Evolutionary conservation across 2,797 vertebrate species (phyloP).

Genomic region (Enteromius treurensis): DNA sequence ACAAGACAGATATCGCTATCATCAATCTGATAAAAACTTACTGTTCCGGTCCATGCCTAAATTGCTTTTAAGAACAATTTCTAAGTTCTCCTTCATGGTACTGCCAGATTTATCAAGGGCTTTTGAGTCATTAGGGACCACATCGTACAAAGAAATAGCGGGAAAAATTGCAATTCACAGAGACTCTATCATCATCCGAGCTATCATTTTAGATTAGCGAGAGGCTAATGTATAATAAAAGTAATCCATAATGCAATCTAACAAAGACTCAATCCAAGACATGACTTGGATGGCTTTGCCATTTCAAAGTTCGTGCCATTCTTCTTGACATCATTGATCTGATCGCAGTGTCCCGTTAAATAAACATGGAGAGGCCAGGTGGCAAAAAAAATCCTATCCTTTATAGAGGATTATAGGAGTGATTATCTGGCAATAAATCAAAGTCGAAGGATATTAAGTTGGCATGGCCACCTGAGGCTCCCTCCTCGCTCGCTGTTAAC

Average conservation of each 20-base stretch:
- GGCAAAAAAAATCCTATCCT: constrained; percentile 59
- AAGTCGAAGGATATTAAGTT: constrained; percentile 54
- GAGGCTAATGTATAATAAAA: constrained; percentile 28
- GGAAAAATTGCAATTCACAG: constrained; percentile 8
- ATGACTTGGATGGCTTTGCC: background rate
- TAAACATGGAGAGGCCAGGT: constrained; percentile 56
- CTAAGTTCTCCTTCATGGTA: constrained; percentile 12
- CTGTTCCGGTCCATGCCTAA: constrained; percentile 2
- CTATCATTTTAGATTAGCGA: constrained; percentile 22
- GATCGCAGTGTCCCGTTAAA: constrained; percentile 48
- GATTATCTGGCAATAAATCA: constrained; percentile 65
- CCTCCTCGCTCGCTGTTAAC: constrained; percentile 27
- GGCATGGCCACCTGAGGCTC: constrained; percentile 57
- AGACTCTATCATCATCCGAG: constrained; percentile 13
- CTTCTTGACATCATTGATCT: constrained; percentile 49
- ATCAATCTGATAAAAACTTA: constrained; percentile 27
- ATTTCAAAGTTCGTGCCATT: constrained; percentile 44
- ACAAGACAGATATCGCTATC: background rate
- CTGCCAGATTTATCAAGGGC: constrained; percentile 18
- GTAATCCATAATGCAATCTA: constrained; percentile 10
- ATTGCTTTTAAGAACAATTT: constrained; percentile 19
- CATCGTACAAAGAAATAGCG: constrained; percentile 1
- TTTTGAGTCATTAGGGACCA: constrained; percentile 16
- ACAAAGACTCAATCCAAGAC: constrained; percentile 29
- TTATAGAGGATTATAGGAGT: constrained; percentile 57